Conservation (phyloP, 1,140 invertebrate species). For the Macrocentrus cingulum region DNA sequence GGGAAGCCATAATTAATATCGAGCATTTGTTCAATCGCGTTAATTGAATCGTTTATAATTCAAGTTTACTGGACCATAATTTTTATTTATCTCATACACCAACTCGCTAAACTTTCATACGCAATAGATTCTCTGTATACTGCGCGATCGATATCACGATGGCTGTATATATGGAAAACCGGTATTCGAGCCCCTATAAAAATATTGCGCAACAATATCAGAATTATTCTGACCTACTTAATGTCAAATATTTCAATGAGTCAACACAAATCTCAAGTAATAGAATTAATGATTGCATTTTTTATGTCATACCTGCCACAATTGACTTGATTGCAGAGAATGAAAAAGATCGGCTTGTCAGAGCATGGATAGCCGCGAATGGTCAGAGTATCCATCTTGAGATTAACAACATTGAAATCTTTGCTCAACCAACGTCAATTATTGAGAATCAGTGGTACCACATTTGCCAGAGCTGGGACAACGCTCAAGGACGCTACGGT, state of each 20-base stretch:
- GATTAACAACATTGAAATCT: conserved; percentile 58
- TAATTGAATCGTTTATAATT: too few relatives aligned
- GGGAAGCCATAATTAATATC: neutral
- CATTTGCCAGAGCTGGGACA: conserved; percentile 68
- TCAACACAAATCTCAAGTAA: too few relatives aligned
- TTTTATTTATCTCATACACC: too few relatives aligned
- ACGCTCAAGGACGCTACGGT: conserved; percentile 61
- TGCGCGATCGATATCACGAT: too few relatives aligned
- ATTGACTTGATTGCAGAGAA: conserved; percentile 52
- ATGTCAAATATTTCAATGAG: neutral
- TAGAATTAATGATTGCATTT: neutral
- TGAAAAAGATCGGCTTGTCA: conserved; percentile 62
- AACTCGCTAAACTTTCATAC: too few relatives aligned
- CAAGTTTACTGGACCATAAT: too few relatives aligned
- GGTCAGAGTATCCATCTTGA: conserved; percentile 62
- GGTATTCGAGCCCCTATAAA: neutral
- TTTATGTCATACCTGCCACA: neutral
- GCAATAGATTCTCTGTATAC: too few relatives aligned
- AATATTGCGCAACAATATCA: neutral
- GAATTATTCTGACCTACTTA: neutral
- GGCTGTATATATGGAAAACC: too few relatives aligned
- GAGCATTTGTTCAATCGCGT: too few relatives aligned
- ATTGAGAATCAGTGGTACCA: conserved; percentile 65
- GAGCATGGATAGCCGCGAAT: conserved; percentile 64
- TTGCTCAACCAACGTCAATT: conserved; percentile 54